phyloP scores from a whole-genome alignment of 2,113 vertebrate species.

The Semicossyphus pulcher region DNA sequence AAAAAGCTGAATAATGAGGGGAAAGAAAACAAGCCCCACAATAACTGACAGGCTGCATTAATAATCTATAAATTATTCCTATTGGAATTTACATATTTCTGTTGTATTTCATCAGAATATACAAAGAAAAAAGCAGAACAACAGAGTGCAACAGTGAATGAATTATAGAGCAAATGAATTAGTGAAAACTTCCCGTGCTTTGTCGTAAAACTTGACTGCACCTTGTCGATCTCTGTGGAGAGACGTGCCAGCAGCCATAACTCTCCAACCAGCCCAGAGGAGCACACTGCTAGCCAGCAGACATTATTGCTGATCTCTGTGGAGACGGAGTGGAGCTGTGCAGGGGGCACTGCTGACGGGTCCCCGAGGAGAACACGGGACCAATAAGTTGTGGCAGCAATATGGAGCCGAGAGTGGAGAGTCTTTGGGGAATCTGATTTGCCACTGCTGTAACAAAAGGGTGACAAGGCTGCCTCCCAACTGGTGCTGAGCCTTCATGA shows the following conservation, averaged over 20 bases:
- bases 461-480: neutral
- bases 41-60: conserved; percentile 46
- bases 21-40: conserved; percentile 42
- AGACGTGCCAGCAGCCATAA: conserved; percentile 37
- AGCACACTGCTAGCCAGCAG: conserved; percentile 30
- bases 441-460: conserved; percentile 11
- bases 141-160: conserved; percentile 6
- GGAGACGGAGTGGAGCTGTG: conserved; percentile 28
- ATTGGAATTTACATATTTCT: conserved; percentile 55
- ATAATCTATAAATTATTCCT: conserved; percentile 55
- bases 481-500: conserved; percentile 5
- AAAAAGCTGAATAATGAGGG: conserved; percentile 45
- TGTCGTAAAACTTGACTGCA: conserved; percentile 19
- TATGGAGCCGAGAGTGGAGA: conserved; percentile 48
- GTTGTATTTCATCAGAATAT: conserved; percentile 50
- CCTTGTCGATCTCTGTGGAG: conserved; percentile 32
- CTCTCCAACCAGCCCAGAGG: conserved; percentile 10
- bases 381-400: conserved; percentile 68
- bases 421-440: conserved; percentile 19
- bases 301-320: conserved; percentile 53
- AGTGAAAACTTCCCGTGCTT: conserved; percentile 28
- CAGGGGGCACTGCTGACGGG: conserved; percentile 13
- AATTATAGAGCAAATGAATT: conserved; percentile 53
- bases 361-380: conserved; percentile 49
- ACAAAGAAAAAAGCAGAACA: conserved; percentile 31